Conservation (phyloP, 2,797 vertebrate species). For the Loriculus beryllinus region DNA sequence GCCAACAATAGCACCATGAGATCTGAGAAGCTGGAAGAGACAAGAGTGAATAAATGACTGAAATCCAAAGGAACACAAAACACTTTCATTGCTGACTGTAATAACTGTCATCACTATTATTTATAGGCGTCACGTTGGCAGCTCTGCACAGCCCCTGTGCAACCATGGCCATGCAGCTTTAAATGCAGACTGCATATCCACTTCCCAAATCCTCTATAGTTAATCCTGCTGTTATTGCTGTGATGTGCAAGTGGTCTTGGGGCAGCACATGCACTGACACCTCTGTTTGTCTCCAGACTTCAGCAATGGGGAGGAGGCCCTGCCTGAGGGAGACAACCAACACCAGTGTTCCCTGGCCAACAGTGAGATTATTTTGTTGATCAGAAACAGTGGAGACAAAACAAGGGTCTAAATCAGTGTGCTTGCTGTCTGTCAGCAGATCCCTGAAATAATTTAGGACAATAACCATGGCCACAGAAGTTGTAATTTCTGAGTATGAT, state of each 20-base stretch:
- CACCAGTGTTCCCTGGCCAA: not conserved
- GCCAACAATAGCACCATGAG: not conserved
- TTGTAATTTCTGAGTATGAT: not conserved
- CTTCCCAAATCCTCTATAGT: not conserved
- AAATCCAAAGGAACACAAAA: not conserved
- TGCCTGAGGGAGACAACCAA: not conserved
- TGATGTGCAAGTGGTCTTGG: not conserved
- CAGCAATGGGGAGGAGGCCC: accelerated
- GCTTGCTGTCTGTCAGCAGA: not conserved
- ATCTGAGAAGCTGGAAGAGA: not conserved
- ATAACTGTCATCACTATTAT: not conserved
- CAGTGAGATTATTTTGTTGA: not conserved
- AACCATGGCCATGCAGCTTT: not conserved
- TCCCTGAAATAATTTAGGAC: not conserved
- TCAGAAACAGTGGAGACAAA: not conserved
- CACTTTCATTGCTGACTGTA: not conserved
- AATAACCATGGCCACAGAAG: not conserved
- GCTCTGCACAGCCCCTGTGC: not conserved
- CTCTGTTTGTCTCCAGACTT: not conserved
- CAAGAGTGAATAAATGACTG: not conserved
- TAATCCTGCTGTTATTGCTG: not conserved
- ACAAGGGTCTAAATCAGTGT: not conserved
- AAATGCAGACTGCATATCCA: not conserved
- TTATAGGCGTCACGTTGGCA: not conserved
- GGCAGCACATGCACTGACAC: accelerated